These are phyloP conservation scores for Erannis defoliaria DNA, from an alignment of 2,888 invertebrate species.

Conservation along the genomic window DNA sequence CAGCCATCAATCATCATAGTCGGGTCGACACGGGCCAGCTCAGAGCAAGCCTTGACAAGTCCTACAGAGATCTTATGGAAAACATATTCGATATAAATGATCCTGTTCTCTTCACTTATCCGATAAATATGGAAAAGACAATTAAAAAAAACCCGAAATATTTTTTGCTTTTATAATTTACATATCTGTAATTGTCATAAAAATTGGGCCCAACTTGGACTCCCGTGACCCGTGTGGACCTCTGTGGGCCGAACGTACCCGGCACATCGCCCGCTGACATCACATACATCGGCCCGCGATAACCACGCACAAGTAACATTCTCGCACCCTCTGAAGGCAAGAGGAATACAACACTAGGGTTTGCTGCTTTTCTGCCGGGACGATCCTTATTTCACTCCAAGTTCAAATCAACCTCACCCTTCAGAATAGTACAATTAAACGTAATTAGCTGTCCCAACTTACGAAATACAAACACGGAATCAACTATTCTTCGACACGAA, in stretches of 20 bases:
- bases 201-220: constrained; percentile 11
- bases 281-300: constrained; percentile 66
- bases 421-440: constrained; percentile 43
- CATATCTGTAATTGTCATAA: background rate
- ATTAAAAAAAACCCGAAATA: constrained; percentile 6
- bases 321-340: constrained; percentile 52
- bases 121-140: constrained; percentile 1
- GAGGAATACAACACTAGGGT: constrained; percentile 35
- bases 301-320: constrained; percentile 50
- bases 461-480: constrained; percentile 81
- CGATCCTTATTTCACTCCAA: background rate
- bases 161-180: constrained; percentile 22
- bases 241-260: constrained; percentile 38
- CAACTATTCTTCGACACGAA: constrained; percentile 68
- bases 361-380: constrained; percentile 42
- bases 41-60: constrained; percentile 12
- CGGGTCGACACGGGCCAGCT: constrained; percentile 35
- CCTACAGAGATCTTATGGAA: constrained; percentile 9
- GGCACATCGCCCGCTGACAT: constrained; percentile 39
- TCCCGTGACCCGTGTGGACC: constrained; percentile 24
- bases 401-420: constrained; percentile 42
- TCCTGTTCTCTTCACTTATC: constrained; percentile 5
- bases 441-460: constrained; percentile 77
- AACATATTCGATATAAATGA: constrained; percentile 11
- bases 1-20: constrained; percentile 48